Evolutionary conservation across 2,888 invertebrate species (phyloP).

Genomic region (Nephrotoma flavescens): DNA sequence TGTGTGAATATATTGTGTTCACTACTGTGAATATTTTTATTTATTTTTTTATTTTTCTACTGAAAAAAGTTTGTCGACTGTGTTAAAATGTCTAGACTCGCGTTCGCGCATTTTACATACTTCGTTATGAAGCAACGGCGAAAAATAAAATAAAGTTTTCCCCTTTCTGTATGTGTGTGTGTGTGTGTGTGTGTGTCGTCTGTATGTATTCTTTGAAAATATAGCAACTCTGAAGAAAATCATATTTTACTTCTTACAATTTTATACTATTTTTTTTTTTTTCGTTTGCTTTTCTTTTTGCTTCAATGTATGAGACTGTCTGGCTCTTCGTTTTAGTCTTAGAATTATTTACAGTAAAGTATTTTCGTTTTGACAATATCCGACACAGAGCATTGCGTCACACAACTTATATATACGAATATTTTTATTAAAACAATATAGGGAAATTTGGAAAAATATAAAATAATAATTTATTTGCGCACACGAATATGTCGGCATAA

Average conservation of each 20-base stretch:
- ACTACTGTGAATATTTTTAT: too few relatives aligned
- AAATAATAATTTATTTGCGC: not conserved
- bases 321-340: not conserved
- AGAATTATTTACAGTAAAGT: slow-evolving; percentile 1
- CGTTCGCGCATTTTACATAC: slow-evolving; percentile 1
- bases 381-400: slow-evolving; percentile 1
- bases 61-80: not conserved
- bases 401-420: not conserved
- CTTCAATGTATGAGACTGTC: slow-evolving; percentile 2
- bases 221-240: not conserved
- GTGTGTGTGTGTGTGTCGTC: not conserved
- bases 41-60: not conserved
- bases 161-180: not conserved
- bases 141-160: not conserved
- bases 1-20: too few relatives aligned
- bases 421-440: not conserved
- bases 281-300: not conserved
- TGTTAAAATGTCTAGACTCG: slow-evolving; percentile 3
- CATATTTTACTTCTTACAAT: not conserved
- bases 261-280: not conserved
- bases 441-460: not conserved
- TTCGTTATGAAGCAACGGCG: not conserved
- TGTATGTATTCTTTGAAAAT: slow-evolving; percentile 1
- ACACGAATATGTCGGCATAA: not conserved
- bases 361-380: slow-evolving; percentile 2